Evolutionary conservation across 2,113 vertebrate species (phyloP), one percentile per base, ranked within the genome.

Genomic region (Acinonyx jubatus): DNA sequence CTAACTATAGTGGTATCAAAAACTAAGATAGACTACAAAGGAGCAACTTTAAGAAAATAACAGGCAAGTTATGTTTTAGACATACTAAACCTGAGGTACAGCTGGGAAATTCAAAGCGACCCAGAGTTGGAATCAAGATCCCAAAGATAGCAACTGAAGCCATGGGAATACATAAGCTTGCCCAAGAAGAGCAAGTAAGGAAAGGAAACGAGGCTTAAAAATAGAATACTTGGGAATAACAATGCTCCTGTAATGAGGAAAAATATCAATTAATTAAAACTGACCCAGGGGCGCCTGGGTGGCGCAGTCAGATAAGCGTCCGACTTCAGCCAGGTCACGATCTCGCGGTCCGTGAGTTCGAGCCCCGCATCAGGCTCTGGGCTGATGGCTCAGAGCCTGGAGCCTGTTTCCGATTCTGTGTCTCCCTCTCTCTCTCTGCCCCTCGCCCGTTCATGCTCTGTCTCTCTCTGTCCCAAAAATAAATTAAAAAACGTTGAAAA

Each of bases 1-100:
- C 83, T 96, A 86, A 92, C 71, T 97, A 66, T 48, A 78, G 38
- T 45, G 38, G 38, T 57, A 33, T 89, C 87, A 97, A 89, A 95
- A 91, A 96, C 1, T 5, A 94, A 92, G 68, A 91, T 1, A 89
- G 69, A 48, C 65, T 91, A 94, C 27, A 76, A 69, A 90, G 57
- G 11, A 90, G 33, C 27, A 68, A 92, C 16, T 89, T 81, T 65
- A 71, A 85, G 83, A 81, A 86, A 91, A 78, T 89, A 94, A 71
- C 7, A 66, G 19, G 68, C 36, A 89, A 88, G 41, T 91, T 81
- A 89, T 86, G 23, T 91, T 95, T 90, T 78, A 96, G 52, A 97
- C 27, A 93, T 92, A 89, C 0, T 88, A 23, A 92, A 61, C 71
- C 61, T 78, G 52, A 55, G 94, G 15, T 45, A 82, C 61, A 52